Conservation (phyloP, 2,888 invertebrate species). For the Anthophora plumipes region DNA sequence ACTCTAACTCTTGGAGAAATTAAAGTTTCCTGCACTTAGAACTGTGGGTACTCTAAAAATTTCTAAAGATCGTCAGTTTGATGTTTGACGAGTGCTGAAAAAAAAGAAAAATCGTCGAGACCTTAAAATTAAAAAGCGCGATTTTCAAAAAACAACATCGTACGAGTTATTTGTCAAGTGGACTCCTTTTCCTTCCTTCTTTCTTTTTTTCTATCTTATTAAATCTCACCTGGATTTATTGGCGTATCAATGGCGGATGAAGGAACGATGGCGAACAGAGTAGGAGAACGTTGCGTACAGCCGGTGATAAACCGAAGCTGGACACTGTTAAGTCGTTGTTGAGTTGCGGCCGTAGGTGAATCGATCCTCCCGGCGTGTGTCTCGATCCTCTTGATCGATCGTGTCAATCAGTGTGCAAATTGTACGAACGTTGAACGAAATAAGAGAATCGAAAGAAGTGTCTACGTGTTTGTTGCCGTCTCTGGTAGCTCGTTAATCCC, state of each 20-base stretch:
- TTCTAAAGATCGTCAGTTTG: too few relatives aligned
- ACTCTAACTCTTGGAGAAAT: too few relatives aligned
- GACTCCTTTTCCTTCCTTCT: too few relatives aligned
- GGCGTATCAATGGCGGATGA: constrained; percentile 59
- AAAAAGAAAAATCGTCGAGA: too few relatives aligned
- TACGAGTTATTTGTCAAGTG: too few relatives aligned
- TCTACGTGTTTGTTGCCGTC: not conserved
- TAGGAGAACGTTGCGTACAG: constrained; percentile 40
- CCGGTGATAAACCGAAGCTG: constrained; percentile 61
- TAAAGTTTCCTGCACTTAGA: too few relatives aligned
- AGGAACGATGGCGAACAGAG: constrained; percentile 30
- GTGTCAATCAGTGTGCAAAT: constrained; percentile 19
- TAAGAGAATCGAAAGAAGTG: constrained; percentile 24
- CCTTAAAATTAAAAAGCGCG: too few relatives aligned
- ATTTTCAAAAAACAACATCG: too few relatives aligned
- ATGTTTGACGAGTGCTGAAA: too few relatives aligned
- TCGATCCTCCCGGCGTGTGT: constrained; percentile 33
- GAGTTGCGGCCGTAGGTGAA: constrained; percentile 56
- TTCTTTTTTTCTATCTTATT: not conserved
- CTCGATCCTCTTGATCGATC: constrained; percentile 24
- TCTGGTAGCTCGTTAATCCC: constrained; percentile 33
- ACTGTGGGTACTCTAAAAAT: too few relatives aligned
- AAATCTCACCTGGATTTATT: constrained; percentile 42
- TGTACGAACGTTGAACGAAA: constrained; percentile 4
- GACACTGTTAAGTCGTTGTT: constrained; percentile 61